Conservation (phyloP, 2,888 invertebrate genomes). For the Tryphoninae sp. region DNA sequence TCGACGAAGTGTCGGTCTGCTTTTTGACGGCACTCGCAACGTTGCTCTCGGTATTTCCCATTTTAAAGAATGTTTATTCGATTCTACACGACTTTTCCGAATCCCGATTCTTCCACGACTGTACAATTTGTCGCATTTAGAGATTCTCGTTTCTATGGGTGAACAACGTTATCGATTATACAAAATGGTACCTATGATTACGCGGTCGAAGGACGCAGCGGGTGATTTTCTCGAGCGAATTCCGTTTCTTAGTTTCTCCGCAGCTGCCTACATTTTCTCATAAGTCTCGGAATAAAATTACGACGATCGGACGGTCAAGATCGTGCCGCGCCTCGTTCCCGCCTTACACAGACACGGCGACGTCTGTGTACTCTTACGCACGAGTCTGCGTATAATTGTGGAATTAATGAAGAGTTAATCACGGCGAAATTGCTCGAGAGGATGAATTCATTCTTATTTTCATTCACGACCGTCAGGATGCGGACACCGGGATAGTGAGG, state of each 20-base stretch:
- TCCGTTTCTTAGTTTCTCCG: background rate
- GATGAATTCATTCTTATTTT: constrained; percentile 15
- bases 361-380: background rate
- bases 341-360: constrained; percentile 29
- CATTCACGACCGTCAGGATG: constrained; percentile 34
- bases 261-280: background rate
- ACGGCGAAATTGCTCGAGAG: background rate
- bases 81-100: background rate
- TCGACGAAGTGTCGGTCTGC: constrained; percentile 93
- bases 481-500: constrained; percentile 22
- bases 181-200: constrained; percentile 28
- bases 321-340: background rate
- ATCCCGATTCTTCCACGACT: background rate
- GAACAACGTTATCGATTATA: constrained; percentile 49
- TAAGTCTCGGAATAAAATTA: constrained; percentile 29
- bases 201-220: constrained; percentile 31
- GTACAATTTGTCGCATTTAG: background rate
- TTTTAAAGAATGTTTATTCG: constrained; percentile 73
- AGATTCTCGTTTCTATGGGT: constrained; percentile 5
- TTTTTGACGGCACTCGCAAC: constrained; percentile 97
- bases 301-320: constrained; percentile 3
- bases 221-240: constrained; percentile 3
- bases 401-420: constrained; percentile 9
- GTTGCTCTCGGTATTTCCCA: constrained; percentile 93
- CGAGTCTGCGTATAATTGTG: background rate